Conservation (phyloP, 2,888 invertebrate genomes). For the Orthonevra nobilis region DNA sequence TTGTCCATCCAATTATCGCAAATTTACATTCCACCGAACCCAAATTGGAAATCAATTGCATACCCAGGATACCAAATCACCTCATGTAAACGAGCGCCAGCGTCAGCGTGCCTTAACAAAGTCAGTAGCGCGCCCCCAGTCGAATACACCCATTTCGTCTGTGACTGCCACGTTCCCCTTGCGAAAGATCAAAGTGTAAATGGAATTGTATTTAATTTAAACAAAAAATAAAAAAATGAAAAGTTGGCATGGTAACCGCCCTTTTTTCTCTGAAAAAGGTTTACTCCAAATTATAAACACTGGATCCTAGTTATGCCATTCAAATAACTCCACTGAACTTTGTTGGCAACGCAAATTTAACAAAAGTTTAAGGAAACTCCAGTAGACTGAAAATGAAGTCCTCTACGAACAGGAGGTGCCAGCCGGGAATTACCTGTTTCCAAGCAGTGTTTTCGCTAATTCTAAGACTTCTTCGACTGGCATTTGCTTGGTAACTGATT, state of each 20-base stretch:
- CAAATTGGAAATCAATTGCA: slow-evolving; percentile 71
- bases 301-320: slow-evolving; percentile 33
- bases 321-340: slow-evolving; percentile 14
- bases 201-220: slow-evolving; percentile 60
- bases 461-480: slow-evolving; percentile 25
- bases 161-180: slow-evolving; percentile 38
- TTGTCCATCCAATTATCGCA: slow-evolving; percentile 71
- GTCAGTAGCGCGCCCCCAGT: too few species aligned
- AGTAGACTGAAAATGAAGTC: slow-evolving; percentile 19
- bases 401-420: slow-evolving; percentile 13
- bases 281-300: background rate
- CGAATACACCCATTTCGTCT: slow-evolving; percentile 34
- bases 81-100: too few species aligned
- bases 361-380: slow-evolving; percentile 25
- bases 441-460: background rate
- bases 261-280: background rate
- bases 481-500: slow-evolving; percentile 55
- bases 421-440: background rate
- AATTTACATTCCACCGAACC: slow-evolving; percentile 70
- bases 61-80: slow-evolving; percentile 42
- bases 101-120: slow-evolving; percentile 27
- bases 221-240: slow-evolving; percentile 32
- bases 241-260: slow-evolving; percentile 36
- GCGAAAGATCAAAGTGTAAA: slow-evolving; percentile 64
- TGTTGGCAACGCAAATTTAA: slow-evolving; percentile 33